Base-by-base conservation (phyloP, 1,140 invertebrate species). In the Subanguina moxae region DNA sequence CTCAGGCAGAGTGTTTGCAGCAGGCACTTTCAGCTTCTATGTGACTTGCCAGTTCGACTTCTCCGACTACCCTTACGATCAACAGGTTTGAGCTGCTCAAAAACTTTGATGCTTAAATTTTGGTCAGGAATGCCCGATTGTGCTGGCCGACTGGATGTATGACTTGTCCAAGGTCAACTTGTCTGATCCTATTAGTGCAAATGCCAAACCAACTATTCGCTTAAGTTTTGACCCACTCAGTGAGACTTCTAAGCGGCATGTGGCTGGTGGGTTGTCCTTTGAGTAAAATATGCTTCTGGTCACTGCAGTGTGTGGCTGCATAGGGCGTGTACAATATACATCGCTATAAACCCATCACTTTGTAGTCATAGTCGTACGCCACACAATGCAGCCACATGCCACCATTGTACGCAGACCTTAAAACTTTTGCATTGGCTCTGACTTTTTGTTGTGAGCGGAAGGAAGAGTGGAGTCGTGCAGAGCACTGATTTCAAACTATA, bases 111-210 rank as follows among this genome's bases (percentile, higher is more conserved):
- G 3, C 3, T 52, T 19, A 21, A 21, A 52, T 52, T 52, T 21
- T 52, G 17, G 70, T 30, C 32, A 78, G 74, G 46, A 66, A n/a
- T 81, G 80, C 61, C 80, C 80, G n/a, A 82, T 82, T 62, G 80
- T 82, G 11, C 62, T 82, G n/a, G 73, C 80, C n/a, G 80, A 82
- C 62, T 82, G 80, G 80, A 70, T 82, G 30, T 82, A 82, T 57
- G 80, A 83, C 52, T 43, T 79, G 0, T 80, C 76, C 7, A 72
- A 76, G 30, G 80, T 82, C 9, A 82, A 82, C 32, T 48, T 82
- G 13, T 71, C 70, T 19, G 77, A 80, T 43, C 30, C 52, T 19
- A 38, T 45, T 13, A 38, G 28, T 8, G 57, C 19, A 30, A 21
- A 23, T 13, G 70, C 42, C 21, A 80, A 80, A 57, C 78, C 80